These are phyloP conservation scores for Halocynthia aurantium DNA, from an alignment of 23 tunicate genomes.

Conservation along the genomic window DNA sequence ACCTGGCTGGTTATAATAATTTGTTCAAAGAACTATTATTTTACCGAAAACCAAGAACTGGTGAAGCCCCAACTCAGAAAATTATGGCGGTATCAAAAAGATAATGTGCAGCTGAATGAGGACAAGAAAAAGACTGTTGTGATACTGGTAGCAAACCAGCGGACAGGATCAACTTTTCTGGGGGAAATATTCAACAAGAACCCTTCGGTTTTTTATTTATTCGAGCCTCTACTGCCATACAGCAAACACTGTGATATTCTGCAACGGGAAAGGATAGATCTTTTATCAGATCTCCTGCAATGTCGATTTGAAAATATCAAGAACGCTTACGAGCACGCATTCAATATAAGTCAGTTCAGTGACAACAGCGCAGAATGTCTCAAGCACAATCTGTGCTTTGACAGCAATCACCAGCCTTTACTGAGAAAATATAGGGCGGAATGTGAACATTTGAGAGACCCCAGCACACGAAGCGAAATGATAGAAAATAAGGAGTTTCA, in stretches of 20 bases:
- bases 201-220: slow-evolving; percentile 45
- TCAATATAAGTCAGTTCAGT: slow-evolving; percentile 16
- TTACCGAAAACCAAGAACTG: no score
- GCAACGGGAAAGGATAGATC: slow-evolving; percentile 25
- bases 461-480: not conserved
- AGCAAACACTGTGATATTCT: slow-evolving; percentile 41
- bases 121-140: slow-evolving; percentile 22
- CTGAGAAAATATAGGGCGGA: slow-evolving; percentile 15
- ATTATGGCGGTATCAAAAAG: no score
- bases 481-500: not conserved
- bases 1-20: no score
- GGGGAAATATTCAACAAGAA: slow-evolving; percentile 57
- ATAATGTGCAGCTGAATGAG: no score
- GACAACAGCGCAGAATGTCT: slow-evolving; percentile 43
- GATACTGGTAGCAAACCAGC: slow-evolving; percentile 46
- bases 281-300: slow-evolving; percentile 13
- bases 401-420: slow-evolving; percentile 27
- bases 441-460: not conserved
- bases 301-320: slow-evolving; percentile 30
- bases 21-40: no score
- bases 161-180: slow-evolving; percentile 71
- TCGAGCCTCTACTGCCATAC: slow-evolving; percentile 73
- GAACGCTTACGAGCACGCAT: slow-evolving; percentile 25
- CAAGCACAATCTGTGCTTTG: slow-evolving; percentile 47
- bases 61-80: no score